Evolutionary conservation across 2,888 invertebrate species (phyloP), one percentile per base, ranked within the genome.

Genomic region (Horisme vitalbata): DNA sequence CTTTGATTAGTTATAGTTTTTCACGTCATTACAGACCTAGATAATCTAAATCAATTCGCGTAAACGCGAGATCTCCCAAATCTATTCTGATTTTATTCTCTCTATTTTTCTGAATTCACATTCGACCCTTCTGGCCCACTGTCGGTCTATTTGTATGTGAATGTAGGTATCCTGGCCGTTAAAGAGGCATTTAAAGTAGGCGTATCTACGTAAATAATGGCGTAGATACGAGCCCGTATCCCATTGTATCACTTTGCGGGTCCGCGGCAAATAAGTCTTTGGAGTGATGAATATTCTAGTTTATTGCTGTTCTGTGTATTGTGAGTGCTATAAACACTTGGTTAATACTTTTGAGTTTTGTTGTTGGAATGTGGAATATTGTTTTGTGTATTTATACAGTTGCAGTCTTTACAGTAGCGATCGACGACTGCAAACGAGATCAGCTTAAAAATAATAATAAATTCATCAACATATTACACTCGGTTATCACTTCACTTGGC

Each of bases 131-230:
- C 47, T 52, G 53, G 43, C 50, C 55, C 47, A 49, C 50, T 45
- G 35, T 35, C 41, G 47, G 61, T 59, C 53, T 59, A 59, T 61
- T 60, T 61, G 60, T 57, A 51, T 61, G 56, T 47, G 59, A 57
- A 60, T 57, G 51, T 57, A 48, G 52, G 60, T 62, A 60, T 56
- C 41, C 52, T 41, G 51, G 43, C 55, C 59, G 53, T 58, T 65
- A 61, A 64, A 65, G 59, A 57, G 61, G 49, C 63, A 61, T 67
- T 63, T 62, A 56, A 65, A 65, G 49, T 57, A 45, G 57, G 47
- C 55, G 50, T 55, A 56, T 56, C 57, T 54, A 44, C 53, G 59
- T 68, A 67, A 69, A 70, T 70, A 72, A 68, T 59, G 63, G 54
- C 35, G 12, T 21, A 53, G 56, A 59, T 60, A 50, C 36, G 27